Conservation (phyloP, 2,888 invertebrate genomes). For the Marasmarcha lunaedactyla region DNA sequence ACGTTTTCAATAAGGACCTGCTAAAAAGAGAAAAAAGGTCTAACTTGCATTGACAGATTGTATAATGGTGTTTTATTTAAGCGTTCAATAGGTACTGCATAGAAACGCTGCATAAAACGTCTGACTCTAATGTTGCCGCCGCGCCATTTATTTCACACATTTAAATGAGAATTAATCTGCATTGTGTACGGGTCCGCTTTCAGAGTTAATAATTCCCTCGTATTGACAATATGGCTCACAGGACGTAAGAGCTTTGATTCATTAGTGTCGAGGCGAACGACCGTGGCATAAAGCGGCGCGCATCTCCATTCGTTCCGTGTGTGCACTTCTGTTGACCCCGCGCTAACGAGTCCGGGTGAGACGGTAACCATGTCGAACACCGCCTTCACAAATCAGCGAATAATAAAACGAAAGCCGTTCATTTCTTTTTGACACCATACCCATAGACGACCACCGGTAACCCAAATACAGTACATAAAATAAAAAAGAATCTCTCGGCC, state of each 20-base stretch:
- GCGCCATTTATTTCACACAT: slow-evolving; percentile 50
- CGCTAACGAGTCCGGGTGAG: slow-evolving; percentile 52
- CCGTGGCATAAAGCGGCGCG: slow-evolving; percentile 54
- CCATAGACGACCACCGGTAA: slow-evolving; percentile 22
- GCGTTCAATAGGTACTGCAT: slow-evolving; percentile 17
- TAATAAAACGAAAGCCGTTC: too few species aligned
- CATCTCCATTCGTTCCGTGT: slow-evolving; percentile 50
- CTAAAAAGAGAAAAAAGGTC: too few species aligned
- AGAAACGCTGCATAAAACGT: slow-evolving; percentile 14
- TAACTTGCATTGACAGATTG: slow-evolving; percentile 23
- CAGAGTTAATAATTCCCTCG: slow-evolving; percentile 52
- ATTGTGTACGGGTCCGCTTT: slow-evolving; percentile 40
- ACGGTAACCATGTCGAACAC: too few species aligned
- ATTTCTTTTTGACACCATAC: too few species aligned
- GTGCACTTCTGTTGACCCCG: slow-evolving; percentile 51
- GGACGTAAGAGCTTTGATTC: slow-evolving; percentile 46
- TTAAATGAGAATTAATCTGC: slow-evolving; percentile 58
- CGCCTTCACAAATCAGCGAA: too few species aligned
- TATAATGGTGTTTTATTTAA: slow-evolving; percentile 20
- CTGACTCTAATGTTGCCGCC: slow-evolving; percentile 16
- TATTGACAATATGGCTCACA: slow-evolving; percentile 55
- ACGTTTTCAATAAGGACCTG: slow-evolving; percentile 2
- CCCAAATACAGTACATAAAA: slow-evolving; percentile 37
- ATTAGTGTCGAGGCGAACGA: slow-evolving; percentile 59
- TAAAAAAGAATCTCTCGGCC: slow-evolving; percentile 40